Conservation (phyloP, 2,113 vertebrate species). For the Euleptes europaea region DNA sequence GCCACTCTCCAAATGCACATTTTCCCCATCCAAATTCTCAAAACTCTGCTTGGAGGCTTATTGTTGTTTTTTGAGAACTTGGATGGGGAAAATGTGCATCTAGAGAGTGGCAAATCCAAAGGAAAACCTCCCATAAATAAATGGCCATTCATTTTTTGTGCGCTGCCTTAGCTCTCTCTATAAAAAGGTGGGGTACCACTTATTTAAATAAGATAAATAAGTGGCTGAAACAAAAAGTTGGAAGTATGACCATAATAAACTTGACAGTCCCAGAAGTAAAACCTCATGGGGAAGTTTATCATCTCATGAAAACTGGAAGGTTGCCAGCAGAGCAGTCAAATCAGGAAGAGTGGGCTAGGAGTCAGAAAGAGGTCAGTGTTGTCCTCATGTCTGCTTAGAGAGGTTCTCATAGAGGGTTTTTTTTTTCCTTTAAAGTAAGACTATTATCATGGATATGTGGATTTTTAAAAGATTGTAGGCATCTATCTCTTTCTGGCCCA, state of each 20-base stretch:
- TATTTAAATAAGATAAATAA: no score
- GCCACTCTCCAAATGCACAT: no score
- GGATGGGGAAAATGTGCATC: no score
- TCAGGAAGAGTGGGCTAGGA: not conserved
- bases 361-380: not conserved
- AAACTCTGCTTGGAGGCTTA: no score
- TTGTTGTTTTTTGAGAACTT: no score
- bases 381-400: not conserved
- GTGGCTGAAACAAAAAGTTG: not conserved
- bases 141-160: no score
- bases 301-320: not conserved
- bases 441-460: not conserved
- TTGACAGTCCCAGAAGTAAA: not conserved
- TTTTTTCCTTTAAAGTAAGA: not conserved
- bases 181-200: no score
- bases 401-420: not conserved
- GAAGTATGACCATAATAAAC: not conserved
- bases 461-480: not conserved
- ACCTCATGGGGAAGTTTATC: not conserved
- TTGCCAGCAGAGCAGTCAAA: not conserved
- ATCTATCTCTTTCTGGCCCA: not conserved
- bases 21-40: no score
- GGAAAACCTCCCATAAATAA: no score
- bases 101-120: no score
- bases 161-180: no score